Evolutionary conservation across 2,888 invertebrate genomes (phyloP).

Genomic region (Scaptomyza tumidula): DNA sequence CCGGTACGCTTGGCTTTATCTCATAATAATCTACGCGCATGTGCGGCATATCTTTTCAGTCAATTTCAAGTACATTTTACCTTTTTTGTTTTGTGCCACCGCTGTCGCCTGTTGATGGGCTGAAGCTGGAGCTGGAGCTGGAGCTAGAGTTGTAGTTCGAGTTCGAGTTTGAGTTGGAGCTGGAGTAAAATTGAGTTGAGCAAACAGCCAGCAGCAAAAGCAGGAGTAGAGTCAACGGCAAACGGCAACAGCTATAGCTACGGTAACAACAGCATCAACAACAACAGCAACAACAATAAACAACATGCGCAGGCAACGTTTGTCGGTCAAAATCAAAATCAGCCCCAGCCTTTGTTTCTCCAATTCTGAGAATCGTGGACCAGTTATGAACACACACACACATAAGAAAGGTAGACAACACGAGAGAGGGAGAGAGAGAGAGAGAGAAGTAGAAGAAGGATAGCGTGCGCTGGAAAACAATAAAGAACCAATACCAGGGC

Average conservation of each 20-base stretch:
- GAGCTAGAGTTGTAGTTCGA: slow-evolving; percentile 21
- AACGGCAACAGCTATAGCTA: slow-evolving; percentile 26
- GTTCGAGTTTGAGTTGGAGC: slow-evolving; percentile 25
- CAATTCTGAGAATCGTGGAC: slow-evolving; percentile 83
- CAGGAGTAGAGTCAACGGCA: slow-evolving; percentile 45
- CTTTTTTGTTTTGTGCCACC: slow-evolving; percentile 58
- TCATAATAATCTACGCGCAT: slow-evolving; percentile 78
- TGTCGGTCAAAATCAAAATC: slow-evolving; percentile 83
- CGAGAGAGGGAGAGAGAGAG: slow-evolving; percentile 3
- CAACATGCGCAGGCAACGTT: slow-evolving; percentile 76
- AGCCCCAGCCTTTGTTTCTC: slow-evolving; percentile 77
- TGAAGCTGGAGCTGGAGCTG: slow-evolving; percentile 20
- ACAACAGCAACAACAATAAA: slow-evolving; percentile 42
- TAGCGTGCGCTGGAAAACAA: slow-evolving; percentile 63
- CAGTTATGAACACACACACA: slow-evolving; percentile 81
- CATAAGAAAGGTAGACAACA: slow-evolving; percentile 1
- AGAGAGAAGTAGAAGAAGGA: slow-evolving; percentile 19
- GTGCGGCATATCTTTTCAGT: slow-evolving; percentile 78
- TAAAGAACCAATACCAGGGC: slow-evolving; percentile 66
- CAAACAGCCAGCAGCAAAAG: slow-evolving; percentile 41
- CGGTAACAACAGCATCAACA: slow-evolving; percentile 16
- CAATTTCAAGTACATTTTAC: slow-evolving; percentile 77
- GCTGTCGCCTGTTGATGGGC: slow-evolving; percentile 58
- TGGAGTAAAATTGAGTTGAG: slow-evolving; percentile 39
- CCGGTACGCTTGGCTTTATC: slow-evolving; percentile 59